phyloP scores from a whole-genome alignment of 2,113 vertebrate genomes.

The Ivindomyrus marchei region DNA sequence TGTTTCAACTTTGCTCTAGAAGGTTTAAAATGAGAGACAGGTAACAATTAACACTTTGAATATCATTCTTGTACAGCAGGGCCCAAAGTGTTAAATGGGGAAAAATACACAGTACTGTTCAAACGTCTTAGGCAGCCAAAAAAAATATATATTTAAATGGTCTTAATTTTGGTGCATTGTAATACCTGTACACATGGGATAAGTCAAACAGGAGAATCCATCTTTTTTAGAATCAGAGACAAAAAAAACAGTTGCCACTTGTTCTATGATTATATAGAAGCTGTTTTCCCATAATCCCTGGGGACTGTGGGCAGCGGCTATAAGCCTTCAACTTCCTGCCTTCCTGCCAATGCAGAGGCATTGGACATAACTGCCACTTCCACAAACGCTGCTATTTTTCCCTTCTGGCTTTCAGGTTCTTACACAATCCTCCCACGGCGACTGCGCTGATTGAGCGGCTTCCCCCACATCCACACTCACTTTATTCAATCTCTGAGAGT shows the following conservation, averaged over 20 bases:
- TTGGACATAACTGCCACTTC: constrained; percentile 8
- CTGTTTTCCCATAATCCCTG: neutral
- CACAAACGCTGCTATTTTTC: neutral
- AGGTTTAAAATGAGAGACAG: neutral
- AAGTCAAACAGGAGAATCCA: neutral
- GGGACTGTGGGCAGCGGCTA: neutral
- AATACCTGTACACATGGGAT: neutral
- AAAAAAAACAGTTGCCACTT: neutral
- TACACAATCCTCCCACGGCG: constrained; percentile 1
- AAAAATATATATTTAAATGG: neutral
- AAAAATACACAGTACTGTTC: neutral
- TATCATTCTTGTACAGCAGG: neutral
- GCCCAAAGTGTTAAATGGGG: neutral
- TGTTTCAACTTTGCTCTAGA: neutral
- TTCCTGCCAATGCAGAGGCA: constrained; percentile 1
- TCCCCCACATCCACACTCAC: neutral
- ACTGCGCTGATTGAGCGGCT: neutral
- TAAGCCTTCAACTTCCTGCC: neutral
- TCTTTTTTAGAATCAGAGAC: neutral
- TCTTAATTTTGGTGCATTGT: neutral
- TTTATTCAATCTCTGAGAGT: neutral
- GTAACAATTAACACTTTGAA: neutral
- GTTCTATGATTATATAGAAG: neutral
- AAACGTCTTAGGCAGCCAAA: neutral
- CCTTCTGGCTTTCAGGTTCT: neutral